Conservation (phyloP, 2,888 invertebrate species). For the Plagiodera versicolora region DNA sequence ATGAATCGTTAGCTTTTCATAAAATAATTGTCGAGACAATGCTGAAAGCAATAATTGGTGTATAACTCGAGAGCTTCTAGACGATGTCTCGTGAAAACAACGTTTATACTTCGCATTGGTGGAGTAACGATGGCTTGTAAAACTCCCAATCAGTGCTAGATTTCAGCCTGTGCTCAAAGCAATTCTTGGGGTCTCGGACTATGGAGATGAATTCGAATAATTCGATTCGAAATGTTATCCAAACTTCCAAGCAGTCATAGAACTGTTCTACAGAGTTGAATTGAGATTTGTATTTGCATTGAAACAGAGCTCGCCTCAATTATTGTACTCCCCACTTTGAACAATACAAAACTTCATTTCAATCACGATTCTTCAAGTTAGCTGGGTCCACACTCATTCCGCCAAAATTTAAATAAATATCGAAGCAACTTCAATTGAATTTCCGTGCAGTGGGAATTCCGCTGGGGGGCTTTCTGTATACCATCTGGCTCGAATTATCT, state of each 20-base stretch:
- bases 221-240: not conserved
- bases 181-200: too few species aligned
- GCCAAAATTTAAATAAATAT: slow-evolving; percentile 10
- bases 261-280: not conserved
- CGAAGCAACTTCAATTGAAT: slow-evolving; percentile 12
- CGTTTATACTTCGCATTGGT: not conserved
- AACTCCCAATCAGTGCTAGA: too few species aligned
- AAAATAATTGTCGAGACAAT: not conserved
- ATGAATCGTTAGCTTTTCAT: slow-evolving; percentile 10
- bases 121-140: too few species aligned
- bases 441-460: slow-evolving; percentile 6
- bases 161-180: too few species aligned
- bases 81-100: not conserved
- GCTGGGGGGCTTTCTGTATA: not conserved
- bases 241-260: not conserved
- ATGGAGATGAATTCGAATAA: not conserved
- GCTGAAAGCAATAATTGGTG: not conserved
- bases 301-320: not conserved
- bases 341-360: not conserved
- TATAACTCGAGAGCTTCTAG: not conserved
- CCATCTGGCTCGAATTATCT: not conserved
- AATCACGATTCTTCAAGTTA: too few species aligned
- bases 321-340: not conserved
- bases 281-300: not conserved
- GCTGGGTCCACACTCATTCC: not conserved